Base-by-base conservation (phyloP, 2,797 vertebrate species). In the Streptopelia turtur region DNA sequence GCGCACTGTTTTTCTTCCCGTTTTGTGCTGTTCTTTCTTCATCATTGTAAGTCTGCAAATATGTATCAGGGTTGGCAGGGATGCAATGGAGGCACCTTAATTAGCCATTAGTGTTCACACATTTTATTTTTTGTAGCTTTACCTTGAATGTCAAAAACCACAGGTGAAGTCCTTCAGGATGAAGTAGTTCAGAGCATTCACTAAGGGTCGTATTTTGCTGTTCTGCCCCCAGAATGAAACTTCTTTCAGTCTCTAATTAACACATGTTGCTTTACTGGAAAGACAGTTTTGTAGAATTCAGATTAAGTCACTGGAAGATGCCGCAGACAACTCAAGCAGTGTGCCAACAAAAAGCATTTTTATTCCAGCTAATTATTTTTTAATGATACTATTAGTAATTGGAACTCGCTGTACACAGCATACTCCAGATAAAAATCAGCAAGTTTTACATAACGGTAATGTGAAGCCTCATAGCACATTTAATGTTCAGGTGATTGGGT, bases 291-390 rank as follows among this genome's bases (percentile, higher is more conserved):
- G 5, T 83, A 68, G 74, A 52, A 94, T 71, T 80, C 60, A 41
- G 47, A 60, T 59, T 47, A 88, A 96, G 77, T 57, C 69, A 66
- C 87, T 87, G 80, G 74, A 91, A 94, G 80, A 76, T 77, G 70
- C 78, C 1, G 2, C 75, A 82, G 87, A 94, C 57, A 53, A 77
- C 52, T 94, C 84, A 7, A 93, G 78, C 6, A n/a, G 64, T 60
- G 87, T 91, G 84, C 74, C 90, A 94, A 75, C 89, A 93, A 57
- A 92, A 83, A 81, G 37, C 74, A 52, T 86, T 96, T 93, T 87
- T 93, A 82, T 88, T 94, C 79, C 69, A 81, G 57, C 75, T 96
- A 93, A 94, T 95, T 94, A 90, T 94, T 96, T 96, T 93, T 90
- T 95, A 94, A 95, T 94, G 87, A 80, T 76, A 37, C 70, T 89